Evolutionary conservation across 92 coral and sea anemone species (phyloP).

Genomic region (Bergia puertoricense): DNA sequence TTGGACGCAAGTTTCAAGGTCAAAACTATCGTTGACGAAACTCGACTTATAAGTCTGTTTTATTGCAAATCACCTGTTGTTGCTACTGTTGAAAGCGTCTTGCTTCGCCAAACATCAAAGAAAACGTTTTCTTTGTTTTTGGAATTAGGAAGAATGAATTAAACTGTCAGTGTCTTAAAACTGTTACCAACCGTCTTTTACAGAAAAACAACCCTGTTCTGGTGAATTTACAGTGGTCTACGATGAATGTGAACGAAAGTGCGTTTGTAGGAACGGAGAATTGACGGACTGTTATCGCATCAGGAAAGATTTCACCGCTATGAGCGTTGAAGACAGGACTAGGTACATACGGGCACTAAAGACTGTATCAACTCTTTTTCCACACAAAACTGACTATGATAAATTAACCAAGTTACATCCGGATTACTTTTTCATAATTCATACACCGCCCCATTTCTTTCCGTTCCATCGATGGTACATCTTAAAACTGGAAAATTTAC

Average conservation of each 20-base stretch:
- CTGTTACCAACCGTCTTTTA: neutral
- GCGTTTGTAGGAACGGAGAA: constrained; percentile 59
- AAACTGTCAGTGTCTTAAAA: neutral
- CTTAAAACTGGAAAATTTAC: constrained; percentile 48
- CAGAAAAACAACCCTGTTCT: neutral
- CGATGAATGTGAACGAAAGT: constrained; percentile 78
- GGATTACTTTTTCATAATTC: neutral
- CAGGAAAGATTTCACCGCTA: constrained; percentile 54
- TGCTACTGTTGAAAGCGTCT: neutral
- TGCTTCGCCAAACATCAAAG: neutral
- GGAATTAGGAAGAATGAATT: neutral
- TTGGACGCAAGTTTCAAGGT: neutral
- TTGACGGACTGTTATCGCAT: constrained; percentile 45
- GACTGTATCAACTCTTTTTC: constrained; percentile 27
- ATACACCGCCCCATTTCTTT: constrained; percentile 2
- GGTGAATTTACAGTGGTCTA: constrained; percentile 20
- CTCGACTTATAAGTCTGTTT: neutral
- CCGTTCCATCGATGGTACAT: constrained; percentile 51
- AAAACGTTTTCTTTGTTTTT: neutral
- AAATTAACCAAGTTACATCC: constrained; percentile 5
- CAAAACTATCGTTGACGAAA: neutral
- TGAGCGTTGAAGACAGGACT: constrained; percentile 38
- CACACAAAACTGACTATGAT: constrained; percentile 36
- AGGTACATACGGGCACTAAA: constrained; percentile 49
- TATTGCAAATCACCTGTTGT: no score